These are phyloP conservation scores for Caenorhabditis doughertyi DNA, from an alignment of 2,888 invertebrate species.

Conservation along the genomic window DNA sequence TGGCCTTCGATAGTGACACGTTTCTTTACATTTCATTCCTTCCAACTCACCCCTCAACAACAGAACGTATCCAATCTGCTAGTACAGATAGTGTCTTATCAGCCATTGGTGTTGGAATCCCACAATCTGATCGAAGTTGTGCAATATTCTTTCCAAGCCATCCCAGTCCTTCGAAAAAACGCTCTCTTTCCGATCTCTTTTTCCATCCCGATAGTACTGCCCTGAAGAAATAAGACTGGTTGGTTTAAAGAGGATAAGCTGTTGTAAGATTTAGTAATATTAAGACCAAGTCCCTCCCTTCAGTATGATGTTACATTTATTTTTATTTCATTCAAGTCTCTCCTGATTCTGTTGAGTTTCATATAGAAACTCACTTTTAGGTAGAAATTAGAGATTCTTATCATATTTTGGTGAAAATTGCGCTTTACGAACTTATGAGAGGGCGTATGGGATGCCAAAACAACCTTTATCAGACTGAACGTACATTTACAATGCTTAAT, in stretches of 20 bases:
- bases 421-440: no score
- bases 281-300: not conserved
- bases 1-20: not conserved
- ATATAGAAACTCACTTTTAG: no score
- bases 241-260: slow-evolving; percentile 7
- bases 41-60: slow-evolving; percentile 58
- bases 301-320: not conserved
- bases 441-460: no score
- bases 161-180: slow-evolving; percentile 56
- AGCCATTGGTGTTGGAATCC: slow-evolving; percentile 68
- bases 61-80: slow-evolving; percentile 58
- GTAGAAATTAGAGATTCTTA: no score
- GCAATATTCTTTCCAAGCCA: slow-evolving; percentile 88
- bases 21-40: not conserved
- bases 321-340: no score
- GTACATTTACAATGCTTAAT: no score
- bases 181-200: slow-evolving; percentile 62
- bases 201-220: slow-evolving; percentile 58
- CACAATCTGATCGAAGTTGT: slow-evolving; percentile 85
- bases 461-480: no score
- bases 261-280: not conserved
- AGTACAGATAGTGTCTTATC: slow-evolving; percentile 66
- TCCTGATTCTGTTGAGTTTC: no score
- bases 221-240: slow-evolving; percentile 44
- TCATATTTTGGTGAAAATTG: no score